Evolutionary conservation across 2,113 vertebrate species (phyloP).

Genomic region (Malaclemys terrapin): DNA sequence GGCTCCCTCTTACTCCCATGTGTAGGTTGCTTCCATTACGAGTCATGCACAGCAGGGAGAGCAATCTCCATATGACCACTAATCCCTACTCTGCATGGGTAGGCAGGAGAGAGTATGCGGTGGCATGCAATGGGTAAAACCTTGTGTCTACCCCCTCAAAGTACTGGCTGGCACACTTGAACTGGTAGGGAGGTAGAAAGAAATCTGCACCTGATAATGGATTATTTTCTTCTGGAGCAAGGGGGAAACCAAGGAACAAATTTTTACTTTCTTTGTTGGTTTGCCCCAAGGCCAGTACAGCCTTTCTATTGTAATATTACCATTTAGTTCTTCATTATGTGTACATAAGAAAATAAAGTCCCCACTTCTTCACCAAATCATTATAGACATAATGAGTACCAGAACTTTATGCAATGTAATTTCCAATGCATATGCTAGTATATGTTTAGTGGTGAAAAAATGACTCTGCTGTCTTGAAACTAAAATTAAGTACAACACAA

Average conservation of each 20-base stretch:
- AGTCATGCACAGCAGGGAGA: not conserved
- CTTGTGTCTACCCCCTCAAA: not conserved
- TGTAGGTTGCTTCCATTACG: not conserved
- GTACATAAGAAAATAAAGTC: not conserved
- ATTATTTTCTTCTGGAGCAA: not conserved
- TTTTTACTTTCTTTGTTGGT: accelerated
- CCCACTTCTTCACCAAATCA: not conserved
- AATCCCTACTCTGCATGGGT: too few relatives aligned
- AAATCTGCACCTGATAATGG: not conserved
- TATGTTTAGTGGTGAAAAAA: not conserved
- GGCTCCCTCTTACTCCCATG: not conserved
- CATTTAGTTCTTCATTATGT: not conserved
- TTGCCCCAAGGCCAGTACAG: not conserved
- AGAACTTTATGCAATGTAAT: not conserved
- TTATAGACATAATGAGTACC: not conserved
- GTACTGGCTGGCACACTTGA: not conserved
- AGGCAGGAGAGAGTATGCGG: not conserved
- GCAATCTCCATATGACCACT: not conserved
- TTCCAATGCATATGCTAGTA: not conserved
- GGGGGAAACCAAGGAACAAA: not conserved
- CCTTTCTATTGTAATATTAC: not conserved
- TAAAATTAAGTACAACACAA: not conserved
- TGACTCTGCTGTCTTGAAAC: not conserved
- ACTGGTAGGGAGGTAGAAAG: not conserved
- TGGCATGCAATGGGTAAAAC: not conserved